Base-by-base conservation (phyloP, 2,888 invertebrate species). In the Abscondita cerata region DNA sequence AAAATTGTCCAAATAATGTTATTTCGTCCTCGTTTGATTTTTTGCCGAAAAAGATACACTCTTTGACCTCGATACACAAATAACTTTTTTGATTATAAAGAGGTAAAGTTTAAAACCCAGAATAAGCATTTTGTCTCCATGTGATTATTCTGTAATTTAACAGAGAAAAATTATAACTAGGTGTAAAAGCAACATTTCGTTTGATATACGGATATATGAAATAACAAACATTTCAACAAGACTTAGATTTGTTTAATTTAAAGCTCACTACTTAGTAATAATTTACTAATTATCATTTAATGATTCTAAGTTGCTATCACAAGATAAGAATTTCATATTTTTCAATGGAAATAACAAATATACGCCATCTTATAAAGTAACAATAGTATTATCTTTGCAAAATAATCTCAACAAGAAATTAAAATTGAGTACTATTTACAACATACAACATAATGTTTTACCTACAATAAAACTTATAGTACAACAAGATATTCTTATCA, bases 221-320 rank as follows among this genome's bases (percentile, higher is more conserved):
- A 44, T 18, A 18, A 9, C 11, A 44, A 11, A 5, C 11, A 44
- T 44, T 44, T 44, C 44, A 44, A 44, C 44, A 44, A 44, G 44
- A 44, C 44, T 44, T 44, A 44, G 44, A 44, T 41, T 41, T 44
- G 44, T 44, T 44, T 44, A 44, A 44, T 44, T 44, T 44, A 44
- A 44, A 44, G 44, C 54, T 31, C 41, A 38, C 48, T 62, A 53
- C 33, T 62, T 57, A 53, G 47, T 62, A 63, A 63, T 63, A 63
- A 63, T 59, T 63, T 63, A 63, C 63, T 63, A 63, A 33, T 63
- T 46, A 54, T 52, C 38, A 52, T 56, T 56, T 51, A 55, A 63
- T 59, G 51, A 63, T 55, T 52, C 59, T 63, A 63, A 59, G 44
- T 54, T 47, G 51, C 63, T 63, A 63, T 63, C 63, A 63, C 63